phyloP scores from a whole-genome alignment of 2,888 invertebrate genomes.

The Cephus runcator region DNA sequence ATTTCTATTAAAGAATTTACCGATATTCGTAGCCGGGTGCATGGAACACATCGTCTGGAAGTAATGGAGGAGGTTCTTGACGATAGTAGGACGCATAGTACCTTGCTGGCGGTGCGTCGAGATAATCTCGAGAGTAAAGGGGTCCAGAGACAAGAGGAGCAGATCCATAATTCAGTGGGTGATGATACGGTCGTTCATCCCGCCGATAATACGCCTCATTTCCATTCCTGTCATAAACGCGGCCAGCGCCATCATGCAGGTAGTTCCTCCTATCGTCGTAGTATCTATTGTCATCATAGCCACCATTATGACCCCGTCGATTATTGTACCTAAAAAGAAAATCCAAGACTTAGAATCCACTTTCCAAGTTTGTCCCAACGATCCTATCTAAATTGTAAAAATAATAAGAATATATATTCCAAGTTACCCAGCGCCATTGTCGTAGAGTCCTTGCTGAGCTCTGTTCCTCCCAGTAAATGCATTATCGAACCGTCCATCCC shows the following conservation, averaged over 20 bases:
- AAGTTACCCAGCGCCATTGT: slow-evolving; percentile 36
- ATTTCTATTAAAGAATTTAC: background rate
- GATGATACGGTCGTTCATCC: slow-evolving; percentile 26
- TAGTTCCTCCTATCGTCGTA: slow-evolving; percentile 66
- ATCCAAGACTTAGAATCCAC: background rate
- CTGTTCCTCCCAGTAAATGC: slow-evolving; percentile 27
- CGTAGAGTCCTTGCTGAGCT: slow-evolving; percentile 24
- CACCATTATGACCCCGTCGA: slow-evolving; percentile 64
- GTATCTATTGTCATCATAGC: slow-evolving; percentile 67
- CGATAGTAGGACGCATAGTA: slow-evolving; percentile 18
- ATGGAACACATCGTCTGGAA: background rate
- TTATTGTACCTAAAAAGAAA: slow-evolving; percentile 56
- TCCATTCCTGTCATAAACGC: slow-evolving; percentile 54
- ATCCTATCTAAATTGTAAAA: background rate
- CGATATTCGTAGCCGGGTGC: background rate
- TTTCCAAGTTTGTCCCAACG: background rate
- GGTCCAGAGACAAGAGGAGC: slow-evolving; percentile 19
- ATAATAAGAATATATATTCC: background rate
- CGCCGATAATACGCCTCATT: slow-evolving; percentile 34
- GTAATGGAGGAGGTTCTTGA: slow-evolving; percentile 9
- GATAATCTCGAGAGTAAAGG: slow-evolving; percentile 20
- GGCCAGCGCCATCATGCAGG: slow-evolving; percentile 65
- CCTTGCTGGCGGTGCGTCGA: slow-evolving; percentile 21
- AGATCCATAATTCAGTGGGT: slow-evolving; percentile 18
- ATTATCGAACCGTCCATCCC: slow-evolving; percentile 32